Conservation (phyloP, 1,140 invertebrate genomes). For the Alviniconcha marisindica region DNA sequence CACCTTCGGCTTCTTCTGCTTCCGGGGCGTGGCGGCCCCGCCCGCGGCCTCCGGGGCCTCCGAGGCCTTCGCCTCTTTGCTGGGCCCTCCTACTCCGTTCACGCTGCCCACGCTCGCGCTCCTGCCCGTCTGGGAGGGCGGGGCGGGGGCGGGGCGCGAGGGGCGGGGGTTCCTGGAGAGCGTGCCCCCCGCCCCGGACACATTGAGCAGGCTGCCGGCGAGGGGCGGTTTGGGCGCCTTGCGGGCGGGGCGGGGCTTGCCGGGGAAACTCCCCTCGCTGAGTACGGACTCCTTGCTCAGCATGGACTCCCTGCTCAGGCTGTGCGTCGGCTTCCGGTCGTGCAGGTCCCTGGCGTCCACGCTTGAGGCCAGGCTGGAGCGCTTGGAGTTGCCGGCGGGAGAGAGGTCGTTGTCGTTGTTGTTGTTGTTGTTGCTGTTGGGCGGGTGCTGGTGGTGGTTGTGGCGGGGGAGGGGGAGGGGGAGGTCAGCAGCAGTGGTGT, state of each 20-base stretch:
- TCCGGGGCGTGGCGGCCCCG: background rate
- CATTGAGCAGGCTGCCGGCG: background rate
- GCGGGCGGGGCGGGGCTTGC: conserved; percentile 7
- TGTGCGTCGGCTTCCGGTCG: conserved; percentile 10
- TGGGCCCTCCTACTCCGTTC: background rate
- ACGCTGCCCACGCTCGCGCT: conserved; percentile 6
- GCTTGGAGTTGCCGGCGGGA: background rate
- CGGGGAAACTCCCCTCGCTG: background rate
- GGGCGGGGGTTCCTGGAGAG: conserved; percentile 32
- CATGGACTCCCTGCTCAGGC: conserved; percentile 14
- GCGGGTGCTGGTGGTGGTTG: background rate
- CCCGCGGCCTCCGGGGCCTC: background rate
- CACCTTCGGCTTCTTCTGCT: conserved; percentile 29
- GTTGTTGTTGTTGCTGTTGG: background rate
- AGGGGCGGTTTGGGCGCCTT: conserved; percentile 17
- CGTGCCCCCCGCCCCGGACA: background rate
- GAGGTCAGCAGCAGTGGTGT: background rate
- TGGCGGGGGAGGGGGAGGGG: background rate
- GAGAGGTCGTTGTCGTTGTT: background rate
- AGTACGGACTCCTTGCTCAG: background rate
- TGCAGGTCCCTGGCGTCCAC: background rate
- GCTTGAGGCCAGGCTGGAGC: conserved; percentile 4
- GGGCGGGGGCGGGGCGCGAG: conserved; percentile 28
- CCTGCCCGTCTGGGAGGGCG: conserved; percentile 1
- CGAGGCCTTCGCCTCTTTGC: background rate